A percentile compares a stretch with the other conserved stretches of the same genome.
Conservation (phyloP, 2,113 vertebrate species). For the Myotis brandtii region DNA sequence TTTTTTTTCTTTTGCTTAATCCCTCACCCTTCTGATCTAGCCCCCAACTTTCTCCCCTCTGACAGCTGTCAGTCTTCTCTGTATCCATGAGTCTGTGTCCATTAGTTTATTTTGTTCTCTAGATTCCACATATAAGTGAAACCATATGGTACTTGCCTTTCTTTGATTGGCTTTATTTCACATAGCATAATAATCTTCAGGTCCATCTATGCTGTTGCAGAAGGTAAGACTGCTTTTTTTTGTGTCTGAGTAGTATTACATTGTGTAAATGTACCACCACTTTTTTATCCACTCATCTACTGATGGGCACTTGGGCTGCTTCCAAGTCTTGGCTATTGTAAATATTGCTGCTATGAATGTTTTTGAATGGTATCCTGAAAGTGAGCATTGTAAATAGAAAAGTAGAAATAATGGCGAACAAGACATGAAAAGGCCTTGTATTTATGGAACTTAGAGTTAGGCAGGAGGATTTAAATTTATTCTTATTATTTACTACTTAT, state of each 20-base stretch:
- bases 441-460: background rate
- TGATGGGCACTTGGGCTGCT: background rate
- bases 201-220: background rate
- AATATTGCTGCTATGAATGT: background rate
- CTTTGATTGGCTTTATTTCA: background rate
- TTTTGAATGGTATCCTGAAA: background rate
- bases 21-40: background rate
- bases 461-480: background rate
- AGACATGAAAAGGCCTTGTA: background rate
- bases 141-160: background rate
- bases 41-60: background rate
- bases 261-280: background rate
- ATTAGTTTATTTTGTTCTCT: background rate
- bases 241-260: background rate
- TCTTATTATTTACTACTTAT: background rate
- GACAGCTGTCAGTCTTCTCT: background rate
- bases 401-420: background rate
- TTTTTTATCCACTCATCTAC: background rate
- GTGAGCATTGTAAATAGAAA: background rate
- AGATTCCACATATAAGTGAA: background rate
- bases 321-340: background rate
- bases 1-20: background rate
- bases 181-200: background rate
- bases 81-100: background rate
- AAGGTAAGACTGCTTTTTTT: background rate